Percentiles rank a stretch among this genome's conserved stretches.
Evolutionary conservation across 2,888 invertebrate species (phyloP).

Genomic region (Aphodius sticticus): DNA sequence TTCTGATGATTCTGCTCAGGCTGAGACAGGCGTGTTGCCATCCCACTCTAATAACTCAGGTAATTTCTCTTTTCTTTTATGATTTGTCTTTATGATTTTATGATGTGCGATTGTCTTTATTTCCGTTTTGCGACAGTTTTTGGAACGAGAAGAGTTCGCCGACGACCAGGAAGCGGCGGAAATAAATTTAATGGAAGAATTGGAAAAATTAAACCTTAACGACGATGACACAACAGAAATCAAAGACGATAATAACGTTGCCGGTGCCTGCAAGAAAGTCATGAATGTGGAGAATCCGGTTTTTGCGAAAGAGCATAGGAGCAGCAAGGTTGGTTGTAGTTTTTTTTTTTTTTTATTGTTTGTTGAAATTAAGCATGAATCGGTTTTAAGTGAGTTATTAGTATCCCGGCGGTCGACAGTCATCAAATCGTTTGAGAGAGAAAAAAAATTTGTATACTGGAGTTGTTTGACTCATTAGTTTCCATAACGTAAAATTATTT

Average conservation of each 20-base stretch:
- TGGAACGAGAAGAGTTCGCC: conserved; percentile 54
- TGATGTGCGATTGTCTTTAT: neutral
- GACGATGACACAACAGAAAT: conserved; percentile 40
- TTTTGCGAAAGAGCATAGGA: conserved; percentile 66
- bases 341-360: neutral
- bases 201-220: conserved; percentile 69
- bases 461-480: too few species aligned
- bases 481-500: too few species aligned
- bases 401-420: too few species aligned
- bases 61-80: conserved; percentile 53
- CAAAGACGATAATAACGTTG: conserved; percentile 58
- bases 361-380: too few species aligned
- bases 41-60: conserved; percentile 79
- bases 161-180: conserved; percentile 60
- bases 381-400: too few species aligned
- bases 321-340: conserved; percentile 66
- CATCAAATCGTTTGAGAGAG: too few species aligned
- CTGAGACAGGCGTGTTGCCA: conserved; percentile 91
- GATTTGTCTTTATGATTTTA: too few species aligned
- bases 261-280: conserved; percentile 48
- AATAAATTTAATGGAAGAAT: conserved; percentile 69
- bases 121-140: conserved; percentile 13
- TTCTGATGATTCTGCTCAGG: conserved; percentile 83
- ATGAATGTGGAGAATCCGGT: conserved; percentile 76
- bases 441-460: too few species aligned